Evolutionary conservation across 2,797 vertebrate species (phyloP).

Genomic region (Myiotriccus ornatus): DNA sequence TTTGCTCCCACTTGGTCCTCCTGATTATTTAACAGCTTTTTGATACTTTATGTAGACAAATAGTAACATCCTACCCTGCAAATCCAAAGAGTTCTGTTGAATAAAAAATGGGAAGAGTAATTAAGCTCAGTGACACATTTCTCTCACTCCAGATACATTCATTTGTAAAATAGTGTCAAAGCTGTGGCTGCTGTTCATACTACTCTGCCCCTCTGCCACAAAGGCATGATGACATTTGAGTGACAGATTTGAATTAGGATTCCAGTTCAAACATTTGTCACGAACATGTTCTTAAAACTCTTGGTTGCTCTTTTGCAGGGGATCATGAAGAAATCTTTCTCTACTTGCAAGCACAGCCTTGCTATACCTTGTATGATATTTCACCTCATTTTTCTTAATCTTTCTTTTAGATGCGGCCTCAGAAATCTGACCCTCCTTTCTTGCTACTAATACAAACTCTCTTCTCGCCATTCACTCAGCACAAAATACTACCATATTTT

Average conservation of each 20-base stretch:
- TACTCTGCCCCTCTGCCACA: not conserved
- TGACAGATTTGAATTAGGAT: not conserved
- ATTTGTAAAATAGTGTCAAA: not conserved
- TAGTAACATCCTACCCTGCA: not conserved
- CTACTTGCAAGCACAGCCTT: not conserved
- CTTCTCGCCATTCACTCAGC: not conserved
- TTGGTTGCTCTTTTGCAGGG: not conserved
- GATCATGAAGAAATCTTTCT: not conserved
- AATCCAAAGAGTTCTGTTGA: not conserved
- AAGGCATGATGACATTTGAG: not conserved
- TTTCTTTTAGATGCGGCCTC: not conserved
- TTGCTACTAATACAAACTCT: not conserved
- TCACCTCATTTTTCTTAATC: not conserved
- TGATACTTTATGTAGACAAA: not conserved
- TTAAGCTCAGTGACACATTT: not conserved
- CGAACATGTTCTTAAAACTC: not conserved
- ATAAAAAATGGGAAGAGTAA: not conserved
- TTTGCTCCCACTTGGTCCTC: not conserved
- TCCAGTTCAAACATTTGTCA: not conserved
- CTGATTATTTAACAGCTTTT: not conserved
- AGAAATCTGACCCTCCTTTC: not conserved
- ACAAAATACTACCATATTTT: not conserved
- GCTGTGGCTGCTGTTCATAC: not conserved
- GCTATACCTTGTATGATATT: not conserved
- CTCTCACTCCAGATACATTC: not conserved